Conservation (phyloP, 2,888 invertebrate genomes). For the Neoscelio sp. region DNA sequence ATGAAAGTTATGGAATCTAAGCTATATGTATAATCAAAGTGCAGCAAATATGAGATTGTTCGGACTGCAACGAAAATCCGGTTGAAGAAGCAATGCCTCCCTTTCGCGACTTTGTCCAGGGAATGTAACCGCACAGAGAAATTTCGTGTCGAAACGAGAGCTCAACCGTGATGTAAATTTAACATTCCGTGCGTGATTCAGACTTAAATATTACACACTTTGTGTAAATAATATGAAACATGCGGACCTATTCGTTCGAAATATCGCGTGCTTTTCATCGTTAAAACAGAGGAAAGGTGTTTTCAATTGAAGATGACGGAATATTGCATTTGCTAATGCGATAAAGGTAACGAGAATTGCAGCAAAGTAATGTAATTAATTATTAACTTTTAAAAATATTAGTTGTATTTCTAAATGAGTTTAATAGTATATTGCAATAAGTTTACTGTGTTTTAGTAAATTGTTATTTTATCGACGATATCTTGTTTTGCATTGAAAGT, state of each 20-base stretch:
- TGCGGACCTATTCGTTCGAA: not conserved
- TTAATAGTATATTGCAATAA: too few relatives aligned
- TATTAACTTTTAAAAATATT: too few relatives aligned
- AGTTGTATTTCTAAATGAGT: too few relatives aligned
- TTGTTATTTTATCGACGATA: too few relatives aligned
- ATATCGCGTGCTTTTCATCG: constrained; percentile 17
- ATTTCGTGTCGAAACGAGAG: constrained; percentile 57
- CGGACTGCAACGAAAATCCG: constrained; percentile 20
- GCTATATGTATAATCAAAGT: constrained; percentile 21
- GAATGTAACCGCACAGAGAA: constrained; percentile 60
- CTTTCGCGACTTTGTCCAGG: constrained; percentile 38
- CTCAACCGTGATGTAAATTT: constrained; percentile 36
- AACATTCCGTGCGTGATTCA: constrained; percentile 11
- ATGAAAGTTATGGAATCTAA: constrained; percentile 37
- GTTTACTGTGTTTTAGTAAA: too few relatives aligned
- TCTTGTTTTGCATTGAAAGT: too few relatives aligned
- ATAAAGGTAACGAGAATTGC: not conserved
- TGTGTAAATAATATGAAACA: constrained; percentile 8
- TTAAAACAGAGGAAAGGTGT: constrained; percentile 9
- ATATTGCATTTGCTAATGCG: constrained; percentile 1
- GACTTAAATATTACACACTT: constrained; percentile 21
- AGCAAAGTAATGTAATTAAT: constrained; percentile 2
- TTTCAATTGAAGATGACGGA: not conserved
- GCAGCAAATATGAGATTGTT: not conserved
- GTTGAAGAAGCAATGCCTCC: constrained; percentile 30